Conservation (phyloP, 2,113 vertebrate species). For the Siniperca knerii region DNA sequence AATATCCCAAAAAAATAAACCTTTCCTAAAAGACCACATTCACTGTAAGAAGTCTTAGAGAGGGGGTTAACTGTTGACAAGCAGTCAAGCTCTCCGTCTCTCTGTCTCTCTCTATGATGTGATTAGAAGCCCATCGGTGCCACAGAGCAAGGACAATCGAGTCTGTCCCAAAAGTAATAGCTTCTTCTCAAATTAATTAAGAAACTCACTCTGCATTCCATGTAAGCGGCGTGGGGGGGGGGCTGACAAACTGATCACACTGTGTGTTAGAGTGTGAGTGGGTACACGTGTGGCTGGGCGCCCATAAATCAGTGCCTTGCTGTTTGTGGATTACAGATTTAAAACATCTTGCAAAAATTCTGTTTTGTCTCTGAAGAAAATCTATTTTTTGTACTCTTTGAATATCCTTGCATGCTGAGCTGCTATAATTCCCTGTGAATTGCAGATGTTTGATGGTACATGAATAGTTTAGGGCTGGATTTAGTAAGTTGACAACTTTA, state of each 20-base stretch:
- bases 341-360: background rate
- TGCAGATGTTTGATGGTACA: background rate
- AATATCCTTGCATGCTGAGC: background rate
- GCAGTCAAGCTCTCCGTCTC: background rate
- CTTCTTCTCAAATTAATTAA: slow-evolving; percentile 75
- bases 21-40: slow-evolving; percentile 29
- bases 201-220: slow-evolving; percentile 59
- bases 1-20: background rate
- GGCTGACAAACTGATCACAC: slow-evolving; percentile 33
- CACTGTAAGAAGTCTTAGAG: slow-evolving; percentile 17
- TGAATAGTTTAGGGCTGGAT: background rate
- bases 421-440: background rate
- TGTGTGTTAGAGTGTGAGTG: slow-evolving; percentile 10
- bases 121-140: slow-evolving; percentile 64
- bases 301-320: background rate
- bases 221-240: slow-evolving; percentile 20
- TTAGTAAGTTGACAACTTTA: background rate
- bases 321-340: slow-evolving; percentile 13
- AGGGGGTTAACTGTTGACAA: slow-evolving; percentile 50
- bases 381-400: background rate
- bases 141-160: slow-evolving; percentile 68
- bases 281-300: background rate
- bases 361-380: background rate
- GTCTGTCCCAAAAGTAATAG: slow-evolving; percentile 74
- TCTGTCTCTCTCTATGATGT: slow-evolving; percentile 45